Percentiles rank a stretch among this genome's conserved stretches.
These are phyloP conservation scores for Acanthisitta chloris DNA, from an alignment of 2,113 vertebrate genomes.

Conservation along the genomic window DNA sequence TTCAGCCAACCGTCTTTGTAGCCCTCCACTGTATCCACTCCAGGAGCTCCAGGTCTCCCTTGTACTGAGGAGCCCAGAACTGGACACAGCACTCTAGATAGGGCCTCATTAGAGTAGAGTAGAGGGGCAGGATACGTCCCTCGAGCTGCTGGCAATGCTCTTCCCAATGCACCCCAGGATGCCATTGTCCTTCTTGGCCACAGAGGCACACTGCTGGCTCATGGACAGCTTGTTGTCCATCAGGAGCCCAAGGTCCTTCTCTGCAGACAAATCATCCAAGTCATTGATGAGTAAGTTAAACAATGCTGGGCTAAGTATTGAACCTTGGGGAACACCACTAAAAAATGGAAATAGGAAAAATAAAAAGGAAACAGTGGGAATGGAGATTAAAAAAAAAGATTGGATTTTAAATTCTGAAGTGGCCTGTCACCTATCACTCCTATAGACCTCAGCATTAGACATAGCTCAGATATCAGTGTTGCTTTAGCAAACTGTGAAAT, in stretches of 20 bases:
- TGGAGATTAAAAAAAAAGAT: too few species aligned
- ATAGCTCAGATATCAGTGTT: background rate
- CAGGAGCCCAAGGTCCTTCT: fast-evolving
- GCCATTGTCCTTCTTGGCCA: fast-evolving
- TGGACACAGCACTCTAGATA: background rate
- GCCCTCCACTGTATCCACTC: background rate
- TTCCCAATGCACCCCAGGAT: background rate
- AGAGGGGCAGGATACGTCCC: background rate
- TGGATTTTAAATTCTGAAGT: background rate
- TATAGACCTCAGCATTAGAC: background rate
- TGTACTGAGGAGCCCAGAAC: background rate
- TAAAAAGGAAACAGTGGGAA: background rate
- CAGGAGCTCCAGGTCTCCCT: background rate
- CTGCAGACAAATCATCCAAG: fast-evolving
- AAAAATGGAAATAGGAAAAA: background rate
- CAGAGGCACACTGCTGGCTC: background rate
- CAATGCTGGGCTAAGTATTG: fast-evolving
- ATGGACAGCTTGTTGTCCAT: background rate
- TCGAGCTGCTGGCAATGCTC: fast-evolving
- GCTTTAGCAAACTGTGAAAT: background rate
- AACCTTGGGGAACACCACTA: background rate
- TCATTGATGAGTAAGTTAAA: background rate
- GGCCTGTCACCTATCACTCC: fast-evolving
- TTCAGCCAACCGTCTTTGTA: too few species aligned
- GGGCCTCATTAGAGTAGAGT: background rate